A percentile compares a stretch with the other conserved stretches of the same genome.
Evolutionary conservation across 2,888 invertebrate genomes (phyloP).

Genomic region (Hirtodrosophila cameraria): DNA sequence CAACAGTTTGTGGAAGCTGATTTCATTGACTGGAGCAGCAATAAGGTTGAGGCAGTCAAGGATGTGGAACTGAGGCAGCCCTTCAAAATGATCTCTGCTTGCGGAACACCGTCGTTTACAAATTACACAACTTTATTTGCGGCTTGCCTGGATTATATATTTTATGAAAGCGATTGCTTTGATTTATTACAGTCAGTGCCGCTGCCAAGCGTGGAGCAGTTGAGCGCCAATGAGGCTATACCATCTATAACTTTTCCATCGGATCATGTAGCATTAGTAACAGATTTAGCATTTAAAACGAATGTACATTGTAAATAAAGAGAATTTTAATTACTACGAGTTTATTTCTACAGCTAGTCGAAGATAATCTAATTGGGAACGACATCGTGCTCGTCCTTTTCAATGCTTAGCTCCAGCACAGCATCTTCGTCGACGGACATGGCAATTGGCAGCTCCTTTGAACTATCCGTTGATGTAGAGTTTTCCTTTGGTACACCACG

Average conservation of each 20-base stretch:
- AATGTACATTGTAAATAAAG: slow-evolving; percentile 13
- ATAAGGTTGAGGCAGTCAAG: slow-evolving; percentile 87
- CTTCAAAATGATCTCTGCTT: slow-evolving; percentile 89
- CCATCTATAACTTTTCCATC: slow-evolving; percentile 96
- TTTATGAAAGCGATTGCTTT: slow-evolving; percentile 88
- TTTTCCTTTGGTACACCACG: slow-evolving; percentile 50
- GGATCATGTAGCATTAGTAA: slow-evolving; percentile 95
- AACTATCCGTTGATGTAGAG: slow-evolving; percentile 68
- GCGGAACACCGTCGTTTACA: slow-evolving; percentile 92
- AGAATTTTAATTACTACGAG: slow-evolving; percentile 8
- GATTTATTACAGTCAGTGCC: slow-evolving; percentile 90
- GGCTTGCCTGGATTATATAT: slow-evolving; percentile 96
- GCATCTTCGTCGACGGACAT: slow-evolving; percentile 80
- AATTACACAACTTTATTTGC: slow-evolving; percentile 93
- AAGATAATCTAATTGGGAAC: slow-evolving; percentile 49
- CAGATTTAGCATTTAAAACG: slow-evolving; percentile 87
- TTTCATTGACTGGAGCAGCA: slow-evolving; percentile 91
- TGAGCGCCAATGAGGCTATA: slow-evolving; percentile 90
- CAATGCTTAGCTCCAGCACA: slow-evolving; percentile 80
- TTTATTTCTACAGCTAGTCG: background rate
- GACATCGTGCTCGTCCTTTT: slow-evolving; percentile 78
- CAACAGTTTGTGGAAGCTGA: slow-evolving; percentile 87
- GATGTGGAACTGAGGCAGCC: slow-evolving; percentile 88
- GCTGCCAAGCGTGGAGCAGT: slow-evolving; percentile 91
- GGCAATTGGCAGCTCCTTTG: slow-evolving; percentile 68